Percentiles rank a stretch among this genome's conserved stretches.
These are phyloP conservation scores for Raillietiella orientalis DNA, from an alignment of 2,888 invertebrate species.

Conservation along the genomic window DNA sequence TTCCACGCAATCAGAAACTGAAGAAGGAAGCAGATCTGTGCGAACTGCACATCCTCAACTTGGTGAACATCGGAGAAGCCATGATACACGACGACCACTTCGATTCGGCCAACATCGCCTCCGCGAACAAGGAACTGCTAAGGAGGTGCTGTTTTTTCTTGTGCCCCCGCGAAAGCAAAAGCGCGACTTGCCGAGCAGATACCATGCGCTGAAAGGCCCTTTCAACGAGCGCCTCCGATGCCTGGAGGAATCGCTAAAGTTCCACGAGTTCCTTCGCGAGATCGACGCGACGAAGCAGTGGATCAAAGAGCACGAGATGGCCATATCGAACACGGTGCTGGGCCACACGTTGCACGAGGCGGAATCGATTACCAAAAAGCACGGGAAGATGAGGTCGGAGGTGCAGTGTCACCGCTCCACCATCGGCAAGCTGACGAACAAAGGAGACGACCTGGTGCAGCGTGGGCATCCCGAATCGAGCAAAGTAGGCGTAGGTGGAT, in stretches of 20 bases:
- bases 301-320: constrained; percentile 62
- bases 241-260: constrained; percentile 46
- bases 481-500: constrained; percentile 24
- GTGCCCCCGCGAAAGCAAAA: constrained; percentile 1
- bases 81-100: constrained; percentile 83
- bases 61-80: constrained; percentile 41
- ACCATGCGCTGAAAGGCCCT: constrained; percentile 34
- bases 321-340: constrained; percentile 34
- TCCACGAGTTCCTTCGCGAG: constrained; percentile 78
- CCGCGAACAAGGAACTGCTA: constrained; percentile 23
- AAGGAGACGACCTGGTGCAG: constrained; percentile 36
- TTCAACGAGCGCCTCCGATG: constrained; percentile 32
- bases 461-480: constrained; percentile 44
- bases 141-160: constrained; percentile 3
- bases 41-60: constrained; percentile 40
- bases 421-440: constrained; percentile 45
- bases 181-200: constrained; percentile 11
- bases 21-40: constrained; percentile 61
- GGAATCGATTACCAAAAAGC: constrained; percentile 67
- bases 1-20: constrained; percentile 21
- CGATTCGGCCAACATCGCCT: constrained; percentile 52
- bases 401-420: constrained; percentile 51
- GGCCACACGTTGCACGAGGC: constrained; percentile 71
- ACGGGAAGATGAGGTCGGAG: constrained; percentile 68
- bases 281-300: constrained; percentile 73